Evolutionary conservation across 2,888 invertebrate species (phyloP).

Genomic region (Cheiracanthium punctorium): DNA sequence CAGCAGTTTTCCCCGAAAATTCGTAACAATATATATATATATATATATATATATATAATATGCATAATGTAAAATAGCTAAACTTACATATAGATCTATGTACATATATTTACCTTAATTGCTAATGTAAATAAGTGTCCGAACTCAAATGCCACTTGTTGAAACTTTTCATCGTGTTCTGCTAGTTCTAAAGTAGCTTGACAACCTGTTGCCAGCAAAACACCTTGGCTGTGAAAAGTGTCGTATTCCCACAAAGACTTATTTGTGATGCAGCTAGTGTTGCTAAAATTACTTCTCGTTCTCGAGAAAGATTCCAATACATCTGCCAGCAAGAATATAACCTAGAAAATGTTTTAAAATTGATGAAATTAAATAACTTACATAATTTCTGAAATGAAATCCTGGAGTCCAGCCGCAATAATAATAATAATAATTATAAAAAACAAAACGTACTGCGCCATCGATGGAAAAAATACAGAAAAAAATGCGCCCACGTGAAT

Average conservation of each 20-base stretch:
- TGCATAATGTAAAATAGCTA: no score
- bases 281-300: background rate
- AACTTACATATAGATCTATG: no score
- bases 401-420: no score
- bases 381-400: no score
- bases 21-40: no score
- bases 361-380: no score
- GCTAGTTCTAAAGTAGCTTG: constrained; percentile 49
- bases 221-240: constrained; percentile 32
- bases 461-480: no score
- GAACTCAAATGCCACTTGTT: constrained; percentile 45
- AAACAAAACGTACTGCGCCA: no score
- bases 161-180: constrained; percentile 32
- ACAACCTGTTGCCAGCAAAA: constrained; percentile 50
- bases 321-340: constrained; percentile 24
- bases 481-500: no score
- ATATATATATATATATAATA: no score
- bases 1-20: no score
- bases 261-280: background rate
- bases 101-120: constrained; percentile 36
- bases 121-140: constrained; percentile 46
- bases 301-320: constrained; percentile 39
- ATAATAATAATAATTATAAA: no score
- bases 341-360: constrained; percentile 32
- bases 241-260: constrained; percentile 44